These are phyloP conservation scores for Ceratoteleas bidentatus DNA, from an alignment of 1,140 invertebrate genomes.

Conservation along the genomic window DNA sequence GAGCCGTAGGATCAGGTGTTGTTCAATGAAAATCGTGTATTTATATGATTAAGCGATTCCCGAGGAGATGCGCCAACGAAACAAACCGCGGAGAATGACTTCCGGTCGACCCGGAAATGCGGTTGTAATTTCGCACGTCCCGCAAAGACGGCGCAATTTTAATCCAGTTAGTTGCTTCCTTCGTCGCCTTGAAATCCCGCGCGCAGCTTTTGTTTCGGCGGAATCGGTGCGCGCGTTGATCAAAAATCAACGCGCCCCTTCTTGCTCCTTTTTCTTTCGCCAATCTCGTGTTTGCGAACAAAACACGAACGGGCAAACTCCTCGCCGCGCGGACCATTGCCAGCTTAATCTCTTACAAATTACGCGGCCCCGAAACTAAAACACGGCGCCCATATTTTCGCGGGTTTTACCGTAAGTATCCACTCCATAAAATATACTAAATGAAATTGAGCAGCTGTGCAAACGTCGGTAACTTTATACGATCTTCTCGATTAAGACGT, in stretches of 20 bases:
- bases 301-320: too few relatives aligned
- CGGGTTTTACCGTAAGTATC: conserved; percentile 31
- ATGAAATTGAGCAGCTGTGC: conserved; percentile 57
- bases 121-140: conserved; percentile 27
- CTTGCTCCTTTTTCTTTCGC: too few relatives aligned
- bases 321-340: conserved; percentile 1
- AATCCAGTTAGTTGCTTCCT: not conserved
- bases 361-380: conserved; percentile 9
- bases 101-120: conserved; percentile 17
- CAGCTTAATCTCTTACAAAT: conserved; percentile 17
- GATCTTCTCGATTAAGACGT: conserved; percentile 54
- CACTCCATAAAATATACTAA: conserved; percentile 24
- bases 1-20: conserved; percentile 33
- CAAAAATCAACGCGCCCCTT: too few relatives aligned
- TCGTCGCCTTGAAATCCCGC: too few relatives aligned
- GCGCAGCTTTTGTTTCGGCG: too few relatives aligned
- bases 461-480: conserved; percentile 49
- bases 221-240: too few relatives aligned
- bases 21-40: conserved; percentile 41
- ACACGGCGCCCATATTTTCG: conserved; percentile 27
- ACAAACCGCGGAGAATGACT: conserved; percentile 34
- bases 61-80: conserved; percentile 26
- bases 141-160: conserved; percentile 5
- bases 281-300: too few relatives aligned
- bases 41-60: conserved; percentile 21